Conservation (phyloP, 2,113 vertebrate genomes). For the Cinclus mexicanus region DNA sequence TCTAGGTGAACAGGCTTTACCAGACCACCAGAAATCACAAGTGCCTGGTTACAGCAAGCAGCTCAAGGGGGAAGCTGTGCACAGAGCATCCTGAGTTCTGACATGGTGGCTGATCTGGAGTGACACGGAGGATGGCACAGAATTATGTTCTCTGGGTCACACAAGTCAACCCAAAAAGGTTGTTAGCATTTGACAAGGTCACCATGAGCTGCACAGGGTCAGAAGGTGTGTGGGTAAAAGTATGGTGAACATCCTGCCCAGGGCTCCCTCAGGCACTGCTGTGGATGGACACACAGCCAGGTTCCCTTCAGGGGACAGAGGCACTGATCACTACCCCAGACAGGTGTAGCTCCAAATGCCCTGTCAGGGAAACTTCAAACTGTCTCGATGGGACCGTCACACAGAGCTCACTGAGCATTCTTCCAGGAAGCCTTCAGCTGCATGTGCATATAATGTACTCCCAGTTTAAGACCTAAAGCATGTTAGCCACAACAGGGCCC, state of each 20-base stretch:
- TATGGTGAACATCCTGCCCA: fast-evolving
- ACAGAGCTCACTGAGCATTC: neutral
- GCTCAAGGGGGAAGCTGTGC: neutral
- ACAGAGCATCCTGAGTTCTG: neutral
- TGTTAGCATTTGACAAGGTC: neutral
- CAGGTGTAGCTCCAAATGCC: neutral
- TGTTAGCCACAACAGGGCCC: neutral
- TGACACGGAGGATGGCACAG: neutral
- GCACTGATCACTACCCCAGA: fast-evolving
- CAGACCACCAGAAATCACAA: neutral
- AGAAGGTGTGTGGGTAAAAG: fast-evolving
- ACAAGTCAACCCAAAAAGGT: neutral
- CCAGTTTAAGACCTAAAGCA: neutral
- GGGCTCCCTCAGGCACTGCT: neutral
- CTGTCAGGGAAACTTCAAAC: neutral
- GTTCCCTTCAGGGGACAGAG: neutral
- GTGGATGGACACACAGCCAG: neutral
- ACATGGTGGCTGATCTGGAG: neutral
- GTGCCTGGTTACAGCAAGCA: neutral
- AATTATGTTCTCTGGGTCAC: neutral
- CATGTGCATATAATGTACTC: neutral
- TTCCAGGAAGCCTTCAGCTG: neutral
- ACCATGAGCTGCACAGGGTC: neutral
- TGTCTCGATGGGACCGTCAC: neutral
- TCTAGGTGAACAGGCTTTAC: neutral